Base-by-base conservation (phyloP, 2,113 vertebrate species). In the Anguilla rostrata region DNA sequence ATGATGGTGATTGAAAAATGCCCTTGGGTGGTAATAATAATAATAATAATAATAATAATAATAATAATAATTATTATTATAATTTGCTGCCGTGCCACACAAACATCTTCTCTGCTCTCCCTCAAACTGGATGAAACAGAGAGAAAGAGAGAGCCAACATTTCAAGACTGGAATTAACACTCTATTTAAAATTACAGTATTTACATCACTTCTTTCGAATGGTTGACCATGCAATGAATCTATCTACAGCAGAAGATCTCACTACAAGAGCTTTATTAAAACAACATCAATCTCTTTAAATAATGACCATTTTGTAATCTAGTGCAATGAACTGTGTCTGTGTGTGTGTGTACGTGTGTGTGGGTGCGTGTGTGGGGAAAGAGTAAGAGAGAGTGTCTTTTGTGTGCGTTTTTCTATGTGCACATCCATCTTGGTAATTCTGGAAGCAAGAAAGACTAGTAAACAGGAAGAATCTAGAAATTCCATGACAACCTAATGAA, bases 221-320 rank as follows among this genome's bases (percentile, higher is more conserved):
- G 34, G 81, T 86, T 71, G 57, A 60, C 81, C 22, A 40, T 86
- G 56, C 26, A 41, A 75, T 87, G 87, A 86, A 56, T 86, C 46
- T 53, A 8, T 43, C 78, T 39, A 40, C 46, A 57, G 84, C 26
- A 82, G 34, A 66, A 34, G 26, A 49, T 83, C 79, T 57, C 84
- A 71, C 83, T 85, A 85, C 60, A 80, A 82, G 29, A 29, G 43
- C 53, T 84, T 82, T 87, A 84, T 81, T 89, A 87, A 29, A 85
- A 29, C 39, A 81, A 41, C 29, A 82, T 63, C 18, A 86, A 60
- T 86, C 20, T 29, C 53, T 71, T 84, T 49, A 81, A 78, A 66
- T 56, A 87, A 83, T 57, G n/a, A 39, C 20, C 14, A 83, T 83
- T 80, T 34, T 40, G 12, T 40, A 40, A 80, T 41, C 39, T 41